Evolutionary conservation across 2,797 vertebrate species (phyloP).

Genomic region (Sebastes iracundus): DNA sequence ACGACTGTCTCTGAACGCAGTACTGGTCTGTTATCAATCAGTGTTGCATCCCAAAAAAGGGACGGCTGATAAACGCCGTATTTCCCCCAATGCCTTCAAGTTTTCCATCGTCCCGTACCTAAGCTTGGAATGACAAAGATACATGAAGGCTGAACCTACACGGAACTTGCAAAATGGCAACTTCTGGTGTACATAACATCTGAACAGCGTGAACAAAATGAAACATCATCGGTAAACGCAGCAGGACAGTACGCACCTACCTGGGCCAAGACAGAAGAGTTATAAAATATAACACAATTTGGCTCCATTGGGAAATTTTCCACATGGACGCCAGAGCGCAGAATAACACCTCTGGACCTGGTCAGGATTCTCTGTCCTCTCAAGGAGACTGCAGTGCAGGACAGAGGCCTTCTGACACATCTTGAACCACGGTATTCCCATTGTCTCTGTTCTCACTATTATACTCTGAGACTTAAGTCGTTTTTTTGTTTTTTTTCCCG

Average conservation of each 20-base stretch:
- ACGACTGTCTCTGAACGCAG: neutral
- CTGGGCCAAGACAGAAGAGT: conserved; percentile 52
- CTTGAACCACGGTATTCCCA: neutral
- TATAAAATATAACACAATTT: neutral
- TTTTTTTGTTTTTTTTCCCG: neutral
- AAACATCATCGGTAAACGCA: conserved; percentile 31
- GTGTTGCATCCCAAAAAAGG: conserved; percentile 23
- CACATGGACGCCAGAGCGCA: neutral
- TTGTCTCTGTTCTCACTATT: neutral
- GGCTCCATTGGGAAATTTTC: neutral
- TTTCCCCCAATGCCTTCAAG: conserved; percentile 55
- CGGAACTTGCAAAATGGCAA: conserved; percentile 63
- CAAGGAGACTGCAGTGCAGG: neutral
- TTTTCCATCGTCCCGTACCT: conserved; percentile 38
- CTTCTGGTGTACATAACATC: conserved; percentile 37
- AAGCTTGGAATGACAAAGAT: conserved; percentile 49
- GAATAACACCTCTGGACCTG: neutral
- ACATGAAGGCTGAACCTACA: conserved; percentile 31
- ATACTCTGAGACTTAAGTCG: neutral
- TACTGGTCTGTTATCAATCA: neutral
- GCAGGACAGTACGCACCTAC: conserved; percentile 64
- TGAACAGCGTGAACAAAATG: conserved; percentile 12
- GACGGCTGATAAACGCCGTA: conserved; percentile 52
- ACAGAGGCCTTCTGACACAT: neutral
- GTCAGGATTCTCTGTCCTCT: neutral